These are phyloP conservation scores for Nycticorax nycticorax DNA, from an alignment of 2,113 vertebrate genomes.

Conservation along the genomic window DNA sequence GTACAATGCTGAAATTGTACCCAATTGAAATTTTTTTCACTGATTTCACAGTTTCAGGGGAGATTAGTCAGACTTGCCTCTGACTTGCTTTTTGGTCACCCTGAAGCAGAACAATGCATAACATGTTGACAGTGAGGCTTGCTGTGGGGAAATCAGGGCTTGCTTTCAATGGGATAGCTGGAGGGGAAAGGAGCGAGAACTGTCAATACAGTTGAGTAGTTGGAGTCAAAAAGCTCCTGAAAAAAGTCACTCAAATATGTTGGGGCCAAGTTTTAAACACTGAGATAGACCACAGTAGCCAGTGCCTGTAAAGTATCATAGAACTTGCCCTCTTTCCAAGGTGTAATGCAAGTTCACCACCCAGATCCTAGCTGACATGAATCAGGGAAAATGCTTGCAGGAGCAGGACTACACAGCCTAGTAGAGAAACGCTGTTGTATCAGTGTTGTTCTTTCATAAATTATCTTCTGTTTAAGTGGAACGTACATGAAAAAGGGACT, in stretches of 20 bases:
- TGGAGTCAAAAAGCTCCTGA: neutral
- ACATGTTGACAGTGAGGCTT: neutral
- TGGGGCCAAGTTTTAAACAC: neutral
- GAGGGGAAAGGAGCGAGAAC: neutral
- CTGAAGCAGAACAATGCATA: neutral
- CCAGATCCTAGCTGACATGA: neutral
- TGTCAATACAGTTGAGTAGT: neutral
- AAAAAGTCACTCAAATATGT: neutral
- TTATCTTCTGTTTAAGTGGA: neutral
- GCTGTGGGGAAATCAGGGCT: neutral
- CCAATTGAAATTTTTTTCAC: neutral
- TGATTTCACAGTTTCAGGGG: constrained; percentile 8
- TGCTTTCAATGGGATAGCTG: neutral
- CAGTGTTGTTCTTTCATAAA: neutral
- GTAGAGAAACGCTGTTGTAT: neutral
- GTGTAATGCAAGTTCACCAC: neutral
- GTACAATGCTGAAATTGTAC: constrained; percentile 25
- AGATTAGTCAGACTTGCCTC: constrained; percentile 29
- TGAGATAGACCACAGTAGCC: neutral
- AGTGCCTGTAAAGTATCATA: neutral
- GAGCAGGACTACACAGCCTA: neutral
- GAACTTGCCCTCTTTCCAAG: neutral
- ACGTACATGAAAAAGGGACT: neutral
- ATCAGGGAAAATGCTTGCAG: neutral
- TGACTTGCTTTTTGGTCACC: constrained; percentile 2